Conservation (phyloP, 2,113 vertebrate genomes). For the Ascaphus truei region DNA sequence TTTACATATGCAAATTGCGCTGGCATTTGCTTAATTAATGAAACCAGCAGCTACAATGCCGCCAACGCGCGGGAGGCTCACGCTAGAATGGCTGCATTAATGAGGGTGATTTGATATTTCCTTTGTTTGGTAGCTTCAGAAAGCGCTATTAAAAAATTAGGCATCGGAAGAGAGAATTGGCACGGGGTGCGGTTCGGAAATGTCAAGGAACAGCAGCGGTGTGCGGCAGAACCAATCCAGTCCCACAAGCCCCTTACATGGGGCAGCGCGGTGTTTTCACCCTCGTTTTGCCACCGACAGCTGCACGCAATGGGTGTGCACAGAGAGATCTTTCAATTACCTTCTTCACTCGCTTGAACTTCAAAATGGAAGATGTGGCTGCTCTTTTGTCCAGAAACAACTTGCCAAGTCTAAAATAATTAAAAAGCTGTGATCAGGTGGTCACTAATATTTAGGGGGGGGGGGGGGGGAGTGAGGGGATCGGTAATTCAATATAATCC, state of each 20-base stretch:
- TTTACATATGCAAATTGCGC: conserved; percentile 30
- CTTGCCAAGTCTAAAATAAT: too few relatives aligned
- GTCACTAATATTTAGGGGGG: too few relatives aligned
- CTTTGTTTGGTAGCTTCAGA: conserved; percentile 6
- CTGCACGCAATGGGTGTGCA: too few relatives aligned
- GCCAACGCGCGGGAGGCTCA: conserved; percentile 6
- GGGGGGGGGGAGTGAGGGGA: too few relatives aligned
- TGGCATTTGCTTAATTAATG: conserved; percentile 36
- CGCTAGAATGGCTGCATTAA: conserved; percentile 24
- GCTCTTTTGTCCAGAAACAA: neutral
- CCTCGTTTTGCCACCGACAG: too few relatives aligned
- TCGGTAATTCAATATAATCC: too few relatives aligned
- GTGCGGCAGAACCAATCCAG: neutral
- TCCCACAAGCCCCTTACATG: neutral
- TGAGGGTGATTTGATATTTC: conserved; percentile 32
- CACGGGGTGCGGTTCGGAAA: neutral
- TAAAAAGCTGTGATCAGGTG: too few relatives aligned
- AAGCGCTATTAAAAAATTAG: conserved; percentile 19
- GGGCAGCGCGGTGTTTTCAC: too few relatives aligned
- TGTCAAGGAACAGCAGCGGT: neutral
- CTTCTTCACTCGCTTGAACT: too few relatives aligned
- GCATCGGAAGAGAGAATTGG: conserved; percentile 9
- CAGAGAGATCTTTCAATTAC: too few relatives aligned
- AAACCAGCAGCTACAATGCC: conserved; percentile 25
- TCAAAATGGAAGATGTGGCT: too few relatives aligned